Base-by-base conservation (phyloP, 2,888 invertebrate genomes). In the Craniophora ligustri region DNA sequence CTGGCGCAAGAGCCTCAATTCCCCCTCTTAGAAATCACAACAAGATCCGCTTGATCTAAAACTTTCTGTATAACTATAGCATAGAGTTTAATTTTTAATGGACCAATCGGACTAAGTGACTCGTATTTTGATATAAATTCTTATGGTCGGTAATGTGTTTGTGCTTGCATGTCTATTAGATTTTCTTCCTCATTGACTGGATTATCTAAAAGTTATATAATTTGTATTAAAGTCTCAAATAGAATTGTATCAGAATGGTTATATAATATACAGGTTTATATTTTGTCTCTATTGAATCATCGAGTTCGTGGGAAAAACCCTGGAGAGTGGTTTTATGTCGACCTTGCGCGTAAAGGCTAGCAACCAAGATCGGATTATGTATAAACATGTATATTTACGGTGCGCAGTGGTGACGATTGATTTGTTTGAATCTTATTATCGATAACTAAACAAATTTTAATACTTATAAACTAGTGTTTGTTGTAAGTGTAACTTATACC, bases 1-100 rank as follows among this genome's bases (percentile, higher is more conserved):
- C 60, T 46, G 40, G 83, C 87, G 85, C 81, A 51, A 73, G 74
- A 86, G 81, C 85, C 87, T 78, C 81, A 78, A 75, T 78, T 65
- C 81, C 87, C 87, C 86, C 87, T 72, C 86, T 79, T 56, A 42
- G 48, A 59, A 71, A 54, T 48, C 54, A 61, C 36, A 56, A 68
- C 45, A 62, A 49, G 11, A 19, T 26, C 7, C 11, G 0, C 14
- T 5, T 30, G 44, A 38, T 0, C 13, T 5, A 60, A 62, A 56
- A 32, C 1, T 1, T 0, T 23, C 51, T 5, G 15, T 68, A 47
- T 36, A 0, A 0, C 5, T 0, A 0, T 3, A 1, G 0, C 0
- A 0, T 11, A 41, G 14, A 55, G 40, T 47, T 36, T 3, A 5
- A 2, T 32, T 54, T 55, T 2, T 0, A 15, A 10, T 40, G 30